phyloP scores from a whole-genome alignment of 2,113 vertebrate species.

The Syngnathus typhle region DNA sequence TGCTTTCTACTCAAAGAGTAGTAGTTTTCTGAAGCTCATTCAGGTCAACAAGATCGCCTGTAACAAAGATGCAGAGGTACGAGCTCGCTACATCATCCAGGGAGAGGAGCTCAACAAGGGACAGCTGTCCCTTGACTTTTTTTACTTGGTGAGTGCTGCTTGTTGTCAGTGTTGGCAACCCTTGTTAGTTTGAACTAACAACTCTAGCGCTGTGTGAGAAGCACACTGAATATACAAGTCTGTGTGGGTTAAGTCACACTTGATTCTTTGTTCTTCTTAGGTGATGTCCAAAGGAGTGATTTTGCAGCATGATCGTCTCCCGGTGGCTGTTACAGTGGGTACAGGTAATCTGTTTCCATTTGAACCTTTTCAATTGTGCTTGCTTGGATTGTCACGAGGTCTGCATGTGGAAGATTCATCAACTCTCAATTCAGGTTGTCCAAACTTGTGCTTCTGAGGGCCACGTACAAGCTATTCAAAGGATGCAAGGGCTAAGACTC shows the following conservation, averaged over 20 bases:
- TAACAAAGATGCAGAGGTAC: conserved; percentile 23
- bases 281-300: conserved; percentile 65
- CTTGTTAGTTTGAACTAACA: neutral
- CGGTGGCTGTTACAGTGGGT: conserved; percentile 31
- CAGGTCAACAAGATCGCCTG: conserved; percentile 44
- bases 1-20: conserved; percentile 64
- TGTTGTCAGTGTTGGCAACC: neutral
- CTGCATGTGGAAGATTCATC: neutral
- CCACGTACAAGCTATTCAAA: too few relatives aligned
- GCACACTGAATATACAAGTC: neutral
- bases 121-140: conserved; percentile 52
- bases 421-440: neutral
- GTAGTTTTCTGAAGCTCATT: conserved; percentile 62
- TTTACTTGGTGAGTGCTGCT: conserved; percentile 56
- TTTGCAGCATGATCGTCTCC: conserved; percentile 43
- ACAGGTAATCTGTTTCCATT: conserved; percentile 41
- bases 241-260: neutral
- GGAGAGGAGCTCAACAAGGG: conserved; percentile 42
- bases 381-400: neutral
- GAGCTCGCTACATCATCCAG: conserved; percentile 61
- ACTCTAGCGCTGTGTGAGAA: neutral
- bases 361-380: neutral
- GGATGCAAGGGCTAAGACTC: too few relatives aligned
- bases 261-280: conserved; percentile 35
- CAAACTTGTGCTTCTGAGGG: too few relatives aligned